Percentiles rank a stretch among this genome's conserved stretches.
phyloP scores from a whole-genome alignment of 2,113 vertebrate genomes.

The Parus major region DNA sequence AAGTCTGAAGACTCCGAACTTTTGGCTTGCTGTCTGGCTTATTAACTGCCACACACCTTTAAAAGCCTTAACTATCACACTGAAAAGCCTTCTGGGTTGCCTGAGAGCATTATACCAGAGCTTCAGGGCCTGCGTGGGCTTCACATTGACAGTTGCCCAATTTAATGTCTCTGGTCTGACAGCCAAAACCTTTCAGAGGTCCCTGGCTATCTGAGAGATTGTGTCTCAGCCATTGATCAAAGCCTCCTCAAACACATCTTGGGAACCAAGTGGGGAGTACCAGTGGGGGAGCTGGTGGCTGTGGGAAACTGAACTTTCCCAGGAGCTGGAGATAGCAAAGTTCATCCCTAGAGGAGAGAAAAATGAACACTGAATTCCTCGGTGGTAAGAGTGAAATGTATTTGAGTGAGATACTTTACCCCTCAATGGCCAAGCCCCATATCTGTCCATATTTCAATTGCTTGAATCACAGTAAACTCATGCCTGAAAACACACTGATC shows the following conservation, averaged over 20 bases:
- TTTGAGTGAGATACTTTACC: background rate
- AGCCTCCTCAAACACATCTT: background rate
- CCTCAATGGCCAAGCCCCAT: background rate
- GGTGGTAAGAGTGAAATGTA: background rate
- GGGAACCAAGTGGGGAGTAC: conserved; percentile 5
- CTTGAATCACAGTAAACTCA: background rate
- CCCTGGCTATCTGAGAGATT: background rate
- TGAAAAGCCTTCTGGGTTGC: conserved; percentile 17
- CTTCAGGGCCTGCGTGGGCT: background rate
- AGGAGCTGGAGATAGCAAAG: conserved; percentile 8
- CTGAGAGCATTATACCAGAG: background rate
- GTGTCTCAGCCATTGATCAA: conserved; percentile 38
- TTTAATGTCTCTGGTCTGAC: conserved; percentile 39
- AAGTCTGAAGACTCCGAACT: background rate
- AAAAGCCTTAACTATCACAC: background rate
- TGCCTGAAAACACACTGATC: background rate
- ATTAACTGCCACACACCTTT: conserved; percentile 27
- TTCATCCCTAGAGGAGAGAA: conserved; percentile 1
- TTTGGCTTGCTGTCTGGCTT: background rate
- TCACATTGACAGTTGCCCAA: conserved; percentile 13
- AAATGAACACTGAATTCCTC: background rate
- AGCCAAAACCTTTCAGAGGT: conserved; percentile 15
- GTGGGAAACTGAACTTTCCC: conserved; percentile 59
- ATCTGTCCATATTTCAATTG: too few species aligned
- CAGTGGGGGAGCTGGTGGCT: background rate